Percentiles rank a stretch among this genome's conserved stretches.
Evolutionary conservation across 1,140 invertebrate species (phyloP).

Genomic region (Panulirus ornatus): DNA sequence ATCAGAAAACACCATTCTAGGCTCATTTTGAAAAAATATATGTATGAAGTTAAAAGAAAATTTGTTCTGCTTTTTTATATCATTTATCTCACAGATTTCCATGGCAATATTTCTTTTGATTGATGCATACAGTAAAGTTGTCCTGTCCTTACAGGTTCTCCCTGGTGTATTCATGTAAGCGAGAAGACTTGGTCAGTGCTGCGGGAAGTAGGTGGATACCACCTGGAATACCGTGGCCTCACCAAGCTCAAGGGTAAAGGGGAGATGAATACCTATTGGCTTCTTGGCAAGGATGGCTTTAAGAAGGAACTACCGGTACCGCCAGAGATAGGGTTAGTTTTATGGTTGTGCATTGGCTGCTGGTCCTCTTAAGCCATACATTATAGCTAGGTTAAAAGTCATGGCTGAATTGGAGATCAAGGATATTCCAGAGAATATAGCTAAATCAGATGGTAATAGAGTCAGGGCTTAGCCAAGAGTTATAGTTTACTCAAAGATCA

Average conservation of each 20-base stretch:
- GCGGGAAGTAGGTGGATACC: slow-evolving; percentile 88
- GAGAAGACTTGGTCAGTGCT: slow-evolving; percentile 84
- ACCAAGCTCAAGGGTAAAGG: slow-evolving; percentile 85
- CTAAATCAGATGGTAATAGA: too few species aligned
- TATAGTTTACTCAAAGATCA: too few species aligned
- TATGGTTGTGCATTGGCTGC: too few species aligned
- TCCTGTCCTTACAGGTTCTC: slow-evolving; percentile 82
- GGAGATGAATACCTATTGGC: slow-evolving; percentile 74
- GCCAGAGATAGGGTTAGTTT: slow-evolving; percentile 86
- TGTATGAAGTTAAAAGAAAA: too few species aligned
- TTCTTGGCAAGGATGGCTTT: slow-evolving; percentile 89
- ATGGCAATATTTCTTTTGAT: neutral
- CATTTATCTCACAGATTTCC: neutral
- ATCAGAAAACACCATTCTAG: too few species aligned
- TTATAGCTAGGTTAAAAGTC: neutral
- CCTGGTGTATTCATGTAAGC: slow-evolving; percentile 87
- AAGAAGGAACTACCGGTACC: slow-evolving; percentile 89
- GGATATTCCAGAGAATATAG: too few species aligned
- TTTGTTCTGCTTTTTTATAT: neutral
- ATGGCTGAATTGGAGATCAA: too few species aligned
- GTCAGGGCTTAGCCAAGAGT: too few species aligned
- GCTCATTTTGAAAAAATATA: too few species aligned
- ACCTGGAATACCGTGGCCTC: slow-evolving; percentile 89
- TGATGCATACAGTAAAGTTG: neutral
- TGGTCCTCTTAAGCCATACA: too few species aligned